Base-by-base conservation (phyloP, 53 echinoderm and acorn worm genomes). In the Hippasteria phrygiana region DNA sequence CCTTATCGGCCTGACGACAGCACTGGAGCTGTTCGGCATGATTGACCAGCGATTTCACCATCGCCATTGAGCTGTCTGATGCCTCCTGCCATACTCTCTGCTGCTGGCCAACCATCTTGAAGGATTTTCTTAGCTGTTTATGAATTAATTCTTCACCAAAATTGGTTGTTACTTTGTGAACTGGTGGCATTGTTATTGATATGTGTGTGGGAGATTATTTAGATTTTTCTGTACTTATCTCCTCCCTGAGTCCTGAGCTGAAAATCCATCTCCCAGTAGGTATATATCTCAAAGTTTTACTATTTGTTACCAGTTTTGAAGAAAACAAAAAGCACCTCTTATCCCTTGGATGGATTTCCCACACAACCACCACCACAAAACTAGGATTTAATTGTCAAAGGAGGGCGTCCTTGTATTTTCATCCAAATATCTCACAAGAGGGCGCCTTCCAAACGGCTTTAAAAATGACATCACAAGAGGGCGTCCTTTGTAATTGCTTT, bases 11-110 rank as follows among this genome's bases (percentile, higher is more conserved):
- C 22, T 5, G 71, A n/a, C 56, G 80, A 41, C 80, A 91, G 75
- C 95, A 97, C 75, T 90, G 92, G 27, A 89, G 89, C 87, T 97
- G 97, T 73, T 97, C 97, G 28, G 90, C 80, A 4, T 92, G 70
- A 66, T 95, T 97, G 20, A 32, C 41, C 50, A 97, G 78, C 22
- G 94, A 92, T 42, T 90, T 65, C 34, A 95, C 55, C 51, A 87
- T 39, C 9, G 90, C 31, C 1, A 53, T 12, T 55, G 80, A 88
- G 76, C 46, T 13, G 2, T 70, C 75, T 1, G 74, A 17, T n/a
- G 59, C 64, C 22, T 74, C 83, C 36, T 89, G 74, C 89, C 93
- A 93, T 29, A 54, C 53, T 3, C 71, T 35, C 22, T 22, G 64
- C 43, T 91, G 80, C 43, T 83, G 56, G 16, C 89, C 76, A 13